Conservation (phyloP, 2,888 invertebrate species). For the Leucophenga maculata region DNA sequence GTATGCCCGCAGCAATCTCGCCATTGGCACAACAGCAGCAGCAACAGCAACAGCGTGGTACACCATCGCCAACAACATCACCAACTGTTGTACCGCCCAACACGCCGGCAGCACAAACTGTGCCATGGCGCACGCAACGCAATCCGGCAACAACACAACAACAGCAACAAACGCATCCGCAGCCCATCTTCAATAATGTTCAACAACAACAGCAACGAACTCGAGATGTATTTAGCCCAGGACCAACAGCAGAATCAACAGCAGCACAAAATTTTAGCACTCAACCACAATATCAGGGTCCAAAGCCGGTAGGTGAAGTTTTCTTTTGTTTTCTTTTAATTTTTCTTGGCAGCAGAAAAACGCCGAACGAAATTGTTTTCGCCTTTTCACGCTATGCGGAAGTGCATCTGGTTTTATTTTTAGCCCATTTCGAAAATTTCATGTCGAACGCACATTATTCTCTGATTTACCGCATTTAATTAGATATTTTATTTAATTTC, state of each 20-base stretch:
- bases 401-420: slow-evolving; percentile 3
- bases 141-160: slow-evolving; percentile 48
- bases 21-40: slow-evolving; percentile 38
- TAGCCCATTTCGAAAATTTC: not conserved
- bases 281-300: slow-evolving; percentile 56
- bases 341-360: no score
- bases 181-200: slow-evolving; percentile 66
- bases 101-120: slow-evolving; percentile 51
- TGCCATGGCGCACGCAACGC: slow-evolving; percentile 69
- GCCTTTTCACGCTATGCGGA: slow-evolving; percentile 8
- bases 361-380: not conserved
- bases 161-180: slow-evolving; percentile 56
- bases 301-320: slow-evolving; percentile 60
- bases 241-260: slow-evolving; percentile 58
- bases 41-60: slow-evolving; percentile 34
- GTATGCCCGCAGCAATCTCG: slow-evolving; percentile 39
- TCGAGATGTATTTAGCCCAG: slow-evolving; percentile 63
- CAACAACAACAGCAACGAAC: slow-evolving; percentile 59
- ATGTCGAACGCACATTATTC: not conserved
- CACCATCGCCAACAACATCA: slow-evolving; percentile 49
- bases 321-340: no score
- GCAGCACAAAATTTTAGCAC: slow-evolving; percentile 56
- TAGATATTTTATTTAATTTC: not conserved
- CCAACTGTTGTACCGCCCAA: slow-evolving; percentile 49
- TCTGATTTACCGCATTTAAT: not conserved